phyloP scores from a whole-genome alignment of 2,797 vertebrate species.

The Paedocypris micromegethes region DNA sequence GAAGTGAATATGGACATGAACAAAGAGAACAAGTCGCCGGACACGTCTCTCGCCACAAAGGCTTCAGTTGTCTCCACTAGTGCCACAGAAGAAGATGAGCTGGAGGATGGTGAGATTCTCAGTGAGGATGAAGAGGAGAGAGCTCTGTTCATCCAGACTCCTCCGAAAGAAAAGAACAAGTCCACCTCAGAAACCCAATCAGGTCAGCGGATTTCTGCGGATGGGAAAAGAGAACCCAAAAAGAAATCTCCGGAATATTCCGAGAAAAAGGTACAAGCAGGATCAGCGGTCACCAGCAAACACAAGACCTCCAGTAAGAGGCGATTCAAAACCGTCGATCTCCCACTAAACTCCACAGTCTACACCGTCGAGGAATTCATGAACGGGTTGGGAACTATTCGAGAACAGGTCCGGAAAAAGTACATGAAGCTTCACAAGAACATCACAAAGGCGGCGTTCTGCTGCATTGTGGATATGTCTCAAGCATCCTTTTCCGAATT shows the following conservation, averaged over 20 bases:
- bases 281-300: constrained; percentile 3
- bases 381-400: constrained; percentile 80
- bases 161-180: constrained; percentile 51
- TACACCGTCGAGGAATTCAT: constrained; percentile 78
- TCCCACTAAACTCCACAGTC: constrained; percentile 64
- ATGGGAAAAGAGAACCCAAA: constrained; percentile 44
- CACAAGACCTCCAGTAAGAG: constrained; percentile 57
- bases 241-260: constrained; percentile 24
- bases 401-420: constrained; percentile 81
- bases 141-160: constrained; percentile 44
- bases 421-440: constrained; percentile 96
- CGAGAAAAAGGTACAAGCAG: constrained; percentile 20
- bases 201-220: constrained; percentile 49
- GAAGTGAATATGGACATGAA: constrained; percentile 75
- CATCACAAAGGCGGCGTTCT: constrained; percentile 84
- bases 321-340: constrained; percentile 68
- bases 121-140: constrained; percentile 77
- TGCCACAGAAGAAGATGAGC: constrained; percentile 67
- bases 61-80: constrained; percentile 48
- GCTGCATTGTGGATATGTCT: constrained; percentile 85
- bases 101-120: constrained; percentile 92
- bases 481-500: constrained; percentile 82
- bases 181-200: constrained; percentile 44
- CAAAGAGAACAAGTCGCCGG: constrained; percentile 89
- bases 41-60: constrained; percentile 58